Conservation (phyloP, 2,797 vertebrate species). For the Melanotaenia trifasciata region DNA sequence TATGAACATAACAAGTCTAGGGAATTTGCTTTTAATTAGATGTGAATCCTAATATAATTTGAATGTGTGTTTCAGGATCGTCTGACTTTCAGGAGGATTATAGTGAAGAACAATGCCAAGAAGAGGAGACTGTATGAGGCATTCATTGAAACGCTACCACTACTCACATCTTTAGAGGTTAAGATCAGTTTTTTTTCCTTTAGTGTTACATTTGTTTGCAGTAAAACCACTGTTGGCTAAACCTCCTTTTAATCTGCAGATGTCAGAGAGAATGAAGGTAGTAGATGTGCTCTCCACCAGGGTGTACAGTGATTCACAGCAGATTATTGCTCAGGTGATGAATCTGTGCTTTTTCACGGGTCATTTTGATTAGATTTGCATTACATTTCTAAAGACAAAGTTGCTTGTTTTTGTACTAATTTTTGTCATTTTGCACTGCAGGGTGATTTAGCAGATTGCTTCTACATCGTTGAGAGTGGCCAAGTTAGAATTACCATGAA, state of each 20-base stretch:
- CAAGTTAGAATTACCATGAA: conserved; percentile 99
- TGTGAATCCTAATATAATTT: conserved; percentile 16
- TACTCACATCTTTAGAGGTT: conserved; percentile 98
- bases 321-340: conserved; percentile 97
- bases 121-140: conserved; percentile 97
- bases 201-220: neutral
- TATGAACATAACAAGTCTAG: neutral
- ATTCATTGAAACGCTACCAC: conserved; percentile 96
- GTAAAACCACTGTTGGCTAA: conserved; percentile 17
- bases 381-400: neutral
- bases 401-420: neutral
- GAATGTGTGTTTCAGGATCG: conserved; percentile 87
- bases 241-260: conserved; percentile 75
- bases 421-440: conserved; percentile 58
- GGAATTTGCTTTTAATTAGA: neutral
- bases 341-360: neutral
- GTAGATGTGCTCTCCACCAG: conserved; percentile 96
- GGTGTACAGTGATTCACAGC: conserved; percentile 92
- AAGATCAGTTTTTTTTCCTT: conserved; percentile 44
- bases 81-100: conserved; percentile 97
- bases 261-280: conserved; percentile 98
- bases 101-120: conserved; percentile 99
- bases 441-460: conserved; percentile 96
- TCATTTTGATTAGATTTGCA: conserved; percentile 1
- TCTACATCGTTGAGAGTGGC: conserved; percentile 98